These are phyloP conservation scores for Caradrina clavipalpis DNA, from an alignment of 2,888 invertebrate genomes.

Conservation along the genomic window DNA sequence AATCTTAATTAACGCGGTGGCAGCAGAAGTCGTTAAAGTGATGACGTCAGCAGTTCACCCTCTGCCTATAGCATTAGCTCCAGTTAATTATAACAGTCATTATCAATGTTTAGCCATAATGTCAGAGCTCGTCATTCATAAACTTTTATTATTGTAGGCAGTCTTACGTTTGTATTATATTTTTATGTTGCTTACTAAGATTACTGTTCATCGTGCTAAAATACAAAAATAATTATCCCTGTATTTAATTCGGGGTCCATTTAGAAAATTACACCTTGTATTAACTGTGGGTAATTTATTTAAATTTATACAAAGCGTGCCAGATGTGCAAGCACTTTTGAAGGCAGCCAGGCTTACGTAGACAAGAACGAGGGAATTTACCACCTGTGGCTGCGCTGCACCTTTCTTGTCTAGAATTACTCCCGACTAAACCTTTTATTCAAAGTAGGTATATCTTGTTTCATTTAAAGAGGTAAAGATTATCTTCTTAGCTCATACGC, in stretches of 20 bases:
- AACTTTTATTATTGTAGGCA: conserved; percentile 54
- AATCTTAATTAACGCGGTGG: conserved; percentile 81
- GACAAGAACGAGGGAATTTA: conserved; percentile 41
- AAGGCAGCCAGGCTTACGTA: conserved; percentile 36
- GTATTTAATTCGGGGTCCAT: conserved; percentile 35
- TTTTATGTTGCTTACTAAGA: conserved; percentile 57
- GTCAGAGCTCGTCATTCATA: conserved; percentile 58
- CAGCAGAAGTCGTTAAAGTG: conserved; percentile 73
- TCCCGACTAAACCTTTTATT: conserved; percentile 22
- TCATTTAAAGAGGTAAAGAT: conserved; percentile 17
- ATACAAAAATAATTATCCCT: conserved; percentile 46
- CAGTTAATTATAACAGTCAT: conserved; percentile 70
- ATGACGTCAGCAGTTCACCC: conserved; percentile 74
- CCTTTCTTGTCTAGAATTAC: conserved; percentile 33
- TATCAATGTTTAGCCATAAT: conserved; percentile 67
- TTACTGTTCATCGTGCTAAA: conserved; percentile 34
- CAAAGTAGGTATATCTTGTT: conserved; percentile 7
- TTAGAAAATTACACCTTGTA: conserved; percentile 29
- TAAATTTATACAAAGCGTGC: conserved; percentile 51
- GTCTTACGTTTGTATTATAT: conserved; percentile 46
- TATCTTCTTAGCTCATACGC: conserved; percentile 5
- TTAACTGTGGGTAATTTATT: conserved; percentile 49
- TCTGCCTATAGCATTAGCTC: conserved; percentile 56
- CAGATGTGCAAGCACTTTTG: conserved; percentile 58
- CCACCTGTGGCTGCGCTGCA: conserved; percentile 54